phyloP scores from a whole-genome alignment of 2,113 vertebrate genomes.

The Thalassarche chlororhynchos region DNA sequence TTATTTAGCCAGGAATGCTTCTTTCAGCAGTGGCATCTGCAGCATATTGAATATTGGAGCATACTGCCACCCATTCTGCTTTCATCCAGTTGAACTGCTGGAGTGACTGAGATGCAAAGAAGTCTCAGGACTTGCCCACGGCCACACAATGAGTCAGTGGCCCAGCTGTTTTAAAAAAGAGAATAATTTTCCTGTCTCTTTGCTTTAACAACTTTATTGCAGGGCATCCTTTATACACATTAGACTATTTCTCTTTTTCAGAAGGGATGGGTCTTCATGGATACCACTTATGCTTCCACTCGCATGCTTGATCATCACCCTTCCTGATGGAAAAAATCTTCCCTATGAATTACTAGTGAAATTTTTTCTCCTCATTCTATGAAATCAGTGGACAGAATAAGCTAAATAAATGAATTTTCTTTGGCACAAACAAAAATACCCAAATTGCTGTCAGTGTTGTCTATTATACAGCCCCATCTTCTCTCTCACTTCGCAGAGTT shows the following conservation, averaged over 20 bases:
- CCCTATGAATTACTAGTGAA: not conserved
- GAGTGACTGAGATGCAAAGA: not conserved
- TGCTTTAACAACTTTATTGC: not conserved
- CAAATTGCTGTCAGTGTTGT: not conserved
- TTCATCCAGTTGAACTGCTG: constrained; percentile 23
- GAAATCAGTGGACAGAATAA: not conserved
- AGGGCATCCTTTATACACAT: not conserved
- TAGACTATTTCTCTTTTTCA: not conserved
- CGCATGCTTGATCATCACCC: not conserved
- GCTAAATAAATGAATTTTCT: not conserved
- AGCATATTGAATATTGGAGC: constrained; percentile 33
- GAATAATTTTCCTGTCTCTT: not conserved
- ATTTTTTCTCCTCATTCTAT: not conserved
- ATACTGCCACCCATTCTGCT: constrained; percentile 4
- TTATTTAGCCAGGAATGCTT: constrained; percentile 31
- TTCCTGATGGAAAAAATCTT: not conserved
- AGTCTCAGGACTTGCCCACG: not conserved
- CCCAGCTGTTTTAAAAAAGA: not conserved
- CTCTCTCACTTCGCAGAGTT: not conserved
- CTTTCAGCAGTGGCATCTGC: constrained; percentile 31
- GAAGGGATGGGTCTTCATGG: not conserved
- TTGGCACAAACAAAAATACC: not conserved
- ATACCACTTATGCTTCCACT: not conserved
- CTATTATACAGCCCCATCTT: not conserved
- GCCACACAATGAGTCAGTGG: not conserved